Conservation (phyloP, 2,888 invertebrate species). For the Schizotus pectinicornis region DNA sequence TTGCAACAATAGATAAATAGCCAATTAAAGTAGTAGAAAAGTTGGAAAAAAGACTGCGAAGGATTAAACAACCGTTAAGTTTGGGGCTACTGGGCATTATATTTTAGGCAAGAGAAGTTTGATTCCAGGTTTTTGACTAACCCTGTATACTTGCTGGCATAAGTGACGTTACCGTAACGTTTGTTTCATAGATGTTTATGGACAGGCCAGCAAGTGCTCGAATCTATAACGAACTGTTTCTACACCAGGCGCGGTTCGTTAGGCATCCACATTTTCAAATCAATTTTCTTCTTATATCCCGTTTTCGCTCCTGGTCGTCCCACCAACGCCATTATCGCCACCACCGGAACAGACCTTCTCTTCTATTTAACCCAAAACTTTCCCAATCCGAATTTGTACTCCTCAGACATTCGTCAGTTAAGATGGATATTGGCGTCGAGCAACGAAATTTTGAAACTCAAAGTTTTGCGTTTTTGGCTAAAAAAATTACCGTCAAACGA, state of each 20-base stretch:
- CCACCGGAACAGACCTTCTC: neutral
- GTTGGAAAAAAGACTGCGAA: no score
- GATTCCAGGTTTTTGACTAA: no score
- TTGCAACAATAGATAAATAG: no score
- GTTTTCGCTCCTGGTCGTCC: neutral
- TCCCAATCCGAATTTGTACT: slow-evolving; percentile 1
- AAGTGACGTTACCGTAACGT: no score
- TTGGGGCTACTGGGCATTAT: no score
- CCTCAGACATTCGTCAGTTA: neutral
- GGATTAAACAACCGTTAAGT: no score
- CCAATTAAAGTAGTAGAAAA: no score
- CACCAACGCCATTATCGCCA: neutral
- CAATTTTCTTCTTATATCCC: neutral
- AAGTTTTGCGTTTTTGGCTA: neutral
- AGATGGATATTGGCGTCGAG: neutral
- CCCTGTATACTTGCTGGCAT: no score
- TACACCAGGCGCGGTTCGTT: neutral
- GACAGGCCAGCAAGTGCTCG: neutral
- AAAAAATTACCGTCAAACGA: neutral
- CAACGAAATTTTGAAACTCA: neutral
- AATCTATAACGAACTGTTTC: neutral
- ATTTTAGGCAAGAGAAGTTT: no score
- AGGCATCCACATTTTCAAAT: neutral
- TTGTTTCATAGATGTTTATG: neutral
- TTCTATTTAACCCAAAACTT: neutral